phyloP scores from a whole-genome alignment of 2,888 invertebrate species.

The Mallateleia sp. region DNA sequence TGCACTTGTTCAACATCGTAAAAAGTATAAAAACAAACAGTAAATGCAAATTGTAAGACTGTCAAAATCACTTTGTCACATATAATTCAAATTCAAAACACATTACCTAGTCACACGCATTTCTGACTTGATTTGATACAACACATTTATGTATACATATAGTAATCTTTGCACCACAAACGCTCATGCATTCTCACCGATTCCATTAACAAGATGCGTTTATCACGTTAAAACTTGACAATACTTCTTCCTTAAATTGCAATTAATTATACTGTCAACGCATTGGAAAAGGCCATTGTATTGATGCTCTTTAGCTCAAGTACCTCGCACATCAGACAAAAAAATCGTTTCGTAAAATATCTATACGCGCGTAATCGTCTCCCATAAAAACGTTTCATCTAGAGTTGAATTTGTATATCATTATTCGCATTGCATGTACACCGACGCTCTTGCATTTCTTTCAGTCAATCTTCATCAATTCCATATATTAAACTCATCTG shows the following conservation, averaged over 20 bases:
- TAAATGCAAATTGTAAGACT: constrained; percentile 25
- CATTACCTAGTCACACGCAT: constrained; percentile 43
- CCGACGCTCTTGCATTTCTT: constrained; percentile 13
- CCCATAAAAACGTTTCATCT: constrained; percentile 58
- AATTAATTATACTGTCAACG: constrained; percentile 60
- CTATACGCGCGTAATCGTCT: constrained; percentile 54
- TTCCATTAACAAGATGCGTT: constrained; percentile 40
- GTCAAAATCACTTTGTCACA: not conserved
- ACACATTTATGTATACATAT: constrained; percentile 50
- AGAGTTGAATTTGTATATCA: constrained; percentile 40
- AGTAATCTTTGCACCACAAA: constrained; percentile 38
- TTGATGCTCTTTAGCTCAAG: constrained; percentile 40
- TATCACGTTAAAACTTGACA: constrained; percentile 22
- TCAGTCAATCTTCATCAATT: constrained; percentile 63
- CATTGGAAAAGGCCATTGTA: constrained; percentile 75
- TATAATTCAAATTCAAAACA: constrained; percentile 1
- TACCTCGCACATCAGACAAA: constrained; percentile 55
- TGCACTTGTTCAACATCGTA: too few species aligned
- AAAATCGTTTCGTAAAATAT: constrained; percentile 71
- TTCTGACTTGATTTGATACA: constrained; percentile 41
- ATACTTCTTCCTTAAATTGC: constrained; percentile 30
- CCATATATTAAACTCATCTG: too few species aligned
- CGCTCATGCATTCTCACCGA: constrained; percentile 11
- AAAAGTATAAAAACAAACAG: constrained; percentile 27
- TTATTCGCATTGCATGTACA: constrained; percentile 46